Evolutionary conservation across 2,797 vertebrate species (phyloP).

Genomic region (Anguilla obscura): DNA sequence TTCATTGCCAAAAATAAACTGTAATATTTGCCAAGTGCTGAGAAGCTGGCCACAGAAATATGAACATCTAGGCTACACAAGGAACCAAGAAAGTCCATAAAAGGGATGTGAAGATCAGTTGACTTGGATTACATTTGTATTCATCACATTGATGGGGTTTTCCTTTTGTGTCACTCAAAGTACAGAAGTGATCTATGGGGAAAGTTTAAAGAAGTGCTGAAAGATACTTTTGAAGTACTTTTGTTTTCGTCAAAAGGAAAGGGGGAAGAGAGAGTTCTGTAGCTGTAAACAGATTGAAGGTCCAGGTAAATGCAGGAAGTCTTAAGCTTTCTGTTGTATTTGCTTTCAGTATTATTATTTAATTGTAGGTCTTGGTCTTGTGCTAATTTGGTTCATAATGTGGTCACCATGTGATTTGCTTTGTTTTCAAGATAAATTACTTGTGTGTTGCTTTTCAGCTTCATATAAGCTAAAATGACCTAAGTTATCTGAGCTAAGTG

Average conservation of each 20-base stretch:
- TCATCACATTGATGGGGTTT: background rate
- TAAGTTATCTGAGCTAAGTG: background rate
- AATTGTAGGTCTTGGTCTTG: background rate
- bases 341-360: background rate
- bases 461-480: background rate
- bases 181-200: background rate
- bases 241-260: background rate
- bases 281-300: background rate
- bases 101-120: background rate
- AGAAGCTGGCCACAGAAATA: background rate
- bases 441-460: background rate
- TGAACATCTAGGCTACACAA: background rate
- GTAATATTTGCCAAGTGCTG: background rate
- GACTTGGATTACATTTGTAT: background rate
- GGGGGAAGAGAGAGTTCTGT: background rate
- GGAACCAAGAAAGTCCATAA: background rate
- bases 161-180: background rate
- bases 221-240: background rate
- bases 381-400: background rate
- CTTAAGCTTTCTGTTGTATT: background rate
- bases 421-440: conserved; percentile 8
- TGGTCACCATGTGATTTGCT: background rate
- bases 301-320: background rate
- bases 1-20: background rate
- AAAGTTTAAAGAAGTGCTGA: background rate